phyloP scores from a whole-genome alignment of 1,140 invertebrate genomes.

The Euura lappo region DNA sequence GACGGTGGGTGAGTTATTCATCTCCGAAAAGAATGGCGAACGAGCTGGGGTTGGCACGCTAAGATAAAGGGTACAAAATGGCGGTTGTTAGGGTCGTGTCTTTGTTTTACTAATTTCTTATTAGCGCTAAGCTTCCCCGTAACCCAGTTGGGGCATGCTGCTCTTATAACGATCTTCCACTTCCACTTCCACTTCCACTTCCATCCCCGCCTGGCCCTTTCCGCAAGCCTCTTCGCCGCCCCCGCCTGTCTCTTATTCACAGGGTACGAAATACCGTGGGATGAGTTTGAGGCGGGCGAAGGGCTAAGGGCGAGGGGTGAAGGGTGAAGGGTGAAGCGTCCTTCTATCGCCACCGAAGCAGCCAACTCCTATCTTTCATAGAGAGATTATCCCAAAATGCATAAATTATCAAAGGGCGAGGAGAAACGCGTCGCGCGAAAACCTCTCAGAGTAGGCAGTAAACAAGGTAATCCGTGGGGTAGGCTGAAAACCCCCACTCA shows the following conservation, averaged over 20 bases:
- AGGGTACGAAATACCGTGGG: slow-evolving; percentile 26
- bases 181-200: background rate
- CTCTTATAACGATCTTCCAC: slow-evolving; percentile 14
- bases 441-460: slow-evolving; percentile 4
- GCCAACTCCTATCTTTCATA: slow-evolving; percentile 36
- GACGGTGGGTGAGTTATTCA: slow-evolving; percentile 2
- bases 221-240: background rate
- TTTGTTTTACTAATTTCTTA: slow-evolving; percentile 30
- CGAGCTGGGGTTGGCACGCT: slow-evolving; percentile 8
- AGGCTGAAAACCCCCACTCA: no score
- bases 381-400: slow-evolving; percentile 52
- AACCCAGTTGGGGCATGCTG: slow-evolving; percentile 15
- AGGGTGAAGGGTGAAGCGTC: slow-evolving; percentile 14
- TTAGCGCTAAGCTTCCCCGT: slow-evolving; percentile 22
- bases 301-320: background rate
- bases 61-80: slow-evolving; percentile 14
- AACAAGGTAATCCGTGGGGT: background rate
- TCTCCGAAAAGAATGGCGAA: slow-evolving; percentile 10
- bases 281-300: background rate
- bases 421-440: slow-evolving; percentile 11
- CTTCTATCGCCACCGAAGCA: slow-evolving; percentile 4
- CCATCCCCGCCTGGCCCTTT: background rate
- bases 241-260: slow-evolving; percentile 9
- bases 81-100: slow-evolving; percentile 19
- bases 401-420: slow-evolving; percentile 51